These are phyloP conservation scores for Toxostoma redivivum DNA, from an alignment of 2,113 vertebrate genomes.

Conservation along the genomic window DNA sequence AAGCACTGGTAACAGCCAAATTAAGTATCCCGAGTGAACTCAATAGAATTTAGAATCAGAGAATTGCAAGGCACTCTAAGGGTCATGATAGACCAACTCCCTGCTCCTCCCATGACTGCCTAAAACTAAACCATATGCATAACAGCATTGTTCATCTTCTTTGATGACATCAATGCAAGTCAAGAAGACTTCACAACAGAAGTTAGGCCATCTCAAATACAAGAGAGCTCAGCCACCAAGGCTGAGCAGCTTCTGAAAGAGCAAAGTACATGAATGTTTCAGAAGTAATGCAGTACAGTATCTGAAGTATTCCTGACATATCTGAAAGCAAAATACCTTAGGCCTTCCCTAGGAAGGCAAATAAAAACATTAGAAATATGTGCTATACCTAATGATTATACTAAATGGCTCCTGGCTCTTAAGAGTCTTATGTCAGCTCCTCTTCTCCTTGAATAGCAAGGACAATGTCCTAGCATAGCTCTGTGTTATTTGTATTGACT, in stretches of 20 bases:
- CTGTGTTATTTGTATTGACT: neutral
- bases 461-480: neutral
- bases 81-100: neutral
- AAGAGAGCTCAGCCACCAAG: neutral
- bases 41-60: neutral
- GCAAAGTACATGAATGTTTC: fast-evolving
- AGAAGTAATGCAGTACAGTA: neutral
- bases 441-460: neutral
- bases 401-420: neutral
- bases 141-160: neutral
- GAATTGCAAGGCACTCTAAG: neutral
- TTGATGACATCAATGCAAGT: neutral
- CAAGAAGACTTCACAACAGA: neutral
- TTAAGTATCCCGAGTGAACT: neutral
- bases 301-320: neutral
- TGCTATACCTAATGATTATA: neutral
- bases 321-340: neutral
- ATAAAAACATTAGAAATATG: neutral
- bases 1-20: neutral
- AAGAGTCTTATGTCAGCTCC: neutral
- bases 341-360: neutral
- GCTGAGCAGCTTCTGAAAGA: neutral
- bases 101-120: neutral
- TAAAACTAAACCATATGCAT: neutral
- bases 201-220: neutral